Conservation (phyloP, 2,888 invertebrate species). For the Agrotis segetum region DNA sequence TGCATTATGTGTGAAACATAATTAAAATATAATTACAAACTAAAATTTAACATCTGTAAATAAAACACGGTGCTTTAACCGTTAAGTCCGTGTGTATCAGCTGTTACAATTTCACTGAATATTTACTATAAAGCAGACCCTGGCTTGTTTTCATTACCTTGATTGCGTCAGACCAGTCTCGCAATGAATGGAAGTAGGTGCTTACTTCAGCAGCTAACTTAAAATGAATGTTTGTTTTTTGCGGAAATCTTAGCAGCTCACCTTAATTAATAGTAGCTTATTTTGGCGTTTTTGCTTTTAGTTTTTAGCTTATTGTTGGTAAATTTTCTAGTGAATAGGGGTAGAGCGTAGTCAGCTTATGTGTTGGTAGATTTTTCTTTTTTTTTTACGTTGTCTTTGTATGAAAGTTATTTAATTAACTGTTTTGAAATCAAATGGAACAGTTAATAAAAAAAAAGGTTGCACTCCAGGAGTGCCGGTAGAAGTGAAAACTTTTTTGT, state of each 20-base stretch:
- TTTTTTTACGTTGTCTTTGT: neutral
- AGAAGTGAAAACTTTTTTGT: too few relatives aligned
- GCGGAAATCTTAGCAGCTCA: slow-evolving; percentile 53
- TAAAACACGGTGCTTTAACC: slow-evolving; percentile 2
- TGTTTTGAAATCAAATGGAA: neutral
- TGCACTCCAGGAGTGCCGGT: too few relatives aligned
- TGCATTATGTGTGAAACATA: too few relatives aligned
- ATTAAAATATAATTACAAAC: too few relatives aligned
- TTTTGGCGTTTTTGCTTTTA: slow-evolving; percentile 26
- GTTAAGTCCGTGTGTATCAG: slow-evolving; percentile 24
- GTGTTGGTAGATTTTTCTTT: slow-evolving; percentile 1
- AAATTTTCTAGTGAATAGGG: slow-evolving; percentile 2
- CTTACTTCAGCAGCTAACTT: slow-evolving; percentile 65
- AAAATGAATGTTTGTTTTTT: slow-evolving; percentile 62
- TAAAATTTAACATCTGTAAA: too few relatives aligned
- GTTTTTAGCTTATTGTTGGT: slow-evolving; percentile 18
- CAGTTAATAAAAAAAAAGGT: too few relatives aligned
- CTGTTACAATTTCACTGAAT: slow-evolving; percentile 66
- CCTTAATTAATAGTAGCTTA: slow-evolving; percentile 50
- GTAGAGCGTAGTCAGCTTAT: neutral
- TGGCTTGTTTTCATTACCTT: slow-evolving; percentile 78
- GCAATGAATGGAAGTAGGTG: slow-evolving; percentile 70
- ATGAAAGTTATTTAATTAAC: neutral
- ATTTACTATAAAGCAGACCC: slow-evolving; percentile 73
- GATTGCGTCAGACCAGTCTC: slow-evolving; percentile 75